A percentile compares a stretch with the other conserved stretches of the same genome.
Conservation (phyloP, 2,797 vertebrate genomes). For the Apogon hyalosoma region DNA sequence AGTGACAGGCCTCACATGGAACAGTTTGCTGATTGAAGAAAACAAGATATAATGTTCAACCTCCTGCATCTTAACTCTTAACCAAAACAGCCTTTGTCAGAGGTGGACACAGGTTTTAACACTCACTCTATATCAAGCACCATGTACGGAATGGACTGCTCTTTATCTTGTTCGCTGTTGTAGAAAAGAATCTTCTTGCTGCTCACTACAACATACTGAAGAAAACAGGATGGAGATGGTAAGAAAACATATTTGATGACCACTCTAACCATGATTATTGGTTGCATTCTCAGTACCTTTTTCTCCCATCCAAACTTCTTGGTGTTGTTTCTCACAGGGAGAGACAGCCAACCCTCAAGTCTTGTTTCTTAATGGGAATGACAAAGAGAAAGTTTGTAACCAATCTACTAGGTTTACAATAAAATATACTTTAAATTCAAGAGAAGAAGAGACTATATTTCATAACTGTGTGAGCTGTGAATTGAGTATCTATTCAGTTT, state of each 20-base stretch:
- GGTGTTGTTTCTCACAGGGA: conserved; percentile 93
- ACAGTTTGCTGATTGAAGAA: conserved; percentile 90
- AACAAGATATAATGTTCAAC: too few species aligned
- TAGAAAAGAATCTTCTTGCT: conserved; percentile 99
- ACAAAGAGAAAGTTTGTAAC: too few species aligned
- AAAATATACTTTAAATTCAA: too few species aligned
- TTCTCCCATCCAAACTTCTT: conserved; percentile 98
- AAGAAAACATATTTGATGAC: too few species aligned
- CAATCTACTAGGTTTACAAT: too few species aligned
- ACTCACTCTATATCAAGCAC: conserved; percentile 99
- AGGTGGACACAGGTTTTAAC: neutral
- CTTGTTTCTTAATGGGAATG: conserved; percentile 87
- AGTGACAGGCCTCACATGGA: conserved; percentile 98
- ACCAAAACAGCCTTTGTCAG: too few species aligned
- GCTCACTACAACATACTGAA: conserved; percentile 98
- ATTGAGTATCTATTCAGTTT: too few species aligned
- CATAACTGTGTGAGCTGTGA: too few species aligned
- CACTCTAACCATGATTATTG: too few species aligned
- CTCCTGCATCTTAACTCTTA: too few species aligned
- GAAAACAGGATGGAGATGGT: conserved; percentile 29
- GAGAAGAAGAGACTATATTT: too few species aligned
- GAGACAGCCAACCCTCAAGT: conserved; percentile 98
- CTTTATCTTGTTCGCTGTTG: conserved; percentile 97
- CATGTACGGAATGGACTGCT: conserved; percentile 98
- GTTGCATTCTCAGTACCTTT: conserved; percentile 85